These are phyloP conservation scores for Monochamus alternatus DNA, from an alignment of 2,888 invertebrate species.

Conservation along the genomic window DNA sequence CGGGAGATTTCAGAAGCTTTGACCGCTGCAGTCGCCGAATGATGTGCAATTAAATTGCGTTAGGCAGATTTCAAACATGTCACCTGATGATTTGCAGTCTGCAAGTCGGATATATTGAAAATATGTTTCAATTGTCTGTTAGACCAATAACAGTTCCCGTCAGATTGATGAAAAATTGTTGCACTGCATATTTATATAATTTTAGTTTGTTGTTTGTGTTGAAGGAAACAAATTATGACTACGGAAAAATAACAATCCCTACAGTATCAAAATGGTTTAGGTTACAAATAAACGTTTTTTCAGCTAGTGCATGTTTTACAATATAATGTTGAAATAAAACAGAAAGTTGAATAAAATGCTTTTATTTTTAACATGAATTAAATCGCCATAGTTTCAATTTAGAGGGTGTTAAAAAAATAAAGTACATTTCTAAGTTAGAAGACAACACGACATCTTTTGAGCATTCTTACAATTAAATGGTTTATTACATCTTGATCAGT, in stretches of 20 bases:
- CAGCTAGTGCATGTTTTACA: not conserved
- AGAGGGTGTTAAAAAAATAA: not conserved
- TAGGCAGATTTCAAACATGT: no score
- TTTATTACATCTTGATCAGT: constrained; percentile 30
- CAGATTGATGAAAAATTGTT: no score
- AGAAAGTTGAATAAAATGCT: not conserved
- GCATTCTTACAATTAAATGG: constrained; percentile 4
- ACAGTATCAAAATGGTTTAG: no score
- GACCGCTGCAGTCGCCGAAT: not conserved
- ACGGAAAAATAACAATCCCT: no score
- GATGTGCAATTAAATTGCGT: no score
- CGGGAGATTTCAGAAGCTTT: not conserved
- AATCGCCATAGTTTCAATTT: not conserved
- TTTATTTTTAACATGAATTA: not conserved
- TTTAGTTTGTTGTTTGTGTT: no score
- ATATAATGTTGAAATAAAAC: not conserved
- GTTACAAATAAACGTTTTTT: not conserved
- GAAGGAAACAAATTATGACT: no score
- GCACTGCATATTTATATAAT: no score
- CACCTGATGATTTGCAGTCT: no score
- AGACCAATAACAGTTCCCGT: no score
- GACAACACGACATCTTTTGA: constrained; percentile 29
- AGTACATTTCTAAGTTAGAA: not conserved
- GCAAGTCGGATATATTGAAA: no score
- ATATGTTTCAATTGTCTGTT: no score